A percentile compares a stretch with the other conserved stretches of the same genome.
Evolutionary conservation across 1,140 invertebrate genomes (phyloP).

Genomic region (Conus ventricosus): DNA sequence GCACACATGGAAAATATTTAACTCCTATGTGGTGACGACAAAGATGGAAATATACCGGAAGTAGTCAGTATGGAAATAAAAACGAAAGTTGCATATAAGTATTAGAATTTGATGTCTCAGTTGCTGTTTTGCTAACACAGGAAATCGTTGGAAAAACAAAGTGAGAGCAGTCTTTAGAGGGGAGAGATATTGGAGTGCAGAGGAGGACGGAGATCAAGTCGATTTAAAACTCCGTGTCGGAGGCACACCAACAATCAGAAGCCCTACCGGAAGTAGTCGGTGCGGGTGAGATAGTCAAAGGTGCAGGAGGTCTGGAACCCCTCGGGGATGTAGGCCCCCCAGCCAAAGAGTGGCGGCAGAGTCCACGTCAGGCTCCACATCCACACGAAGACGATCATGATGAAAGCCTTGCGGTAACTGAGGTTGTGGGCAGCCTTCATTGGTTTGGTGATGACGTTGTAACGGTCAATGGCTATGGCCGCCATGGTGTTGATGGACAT

Average conservation of each 20-base stretch:
- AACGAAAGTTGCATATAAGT: too few species aligned
- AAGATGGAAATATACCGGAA: too few species aligned
- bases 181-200: too few species aligned
- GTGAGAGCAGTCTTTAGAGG: too few species aligned
- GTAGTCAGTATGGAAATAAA: too few species aligned
- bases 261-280: conserved; percentile 72
- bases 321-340: conserved; percentile 88
- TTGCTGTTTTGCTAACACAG: too few species aligned
- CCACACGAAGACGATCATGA: conserved; percentile 84
- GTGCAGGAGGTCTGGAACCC: conserved; percentile 90
- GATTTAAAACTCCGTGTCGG: too few species aligned
- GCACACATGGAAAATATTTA: too few species aligned
- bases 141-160: too few species aligned
- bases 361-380: conserved; percentile 82
- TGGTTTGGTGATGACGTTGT: conserved; percentile 86
- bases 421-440: conserved; percentile 74
- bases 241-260: conserved; percentile 52
- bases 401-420: conserved; percentile 81
- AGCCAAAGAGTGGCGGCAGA: conserved; percentile 85
- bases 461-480: conserved; percentile 87
- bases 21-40: too few species aligned
- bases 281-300: conserved; percentile 85
- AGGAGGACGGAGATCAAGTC: too few species aligned
- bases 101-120: too few species aligned
- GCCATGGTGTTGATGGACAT: conserved; percentile 90